Evolutionary conservation across 2,797 vertebrate species (phyloP).

Genomic region (Bryconaethiops microstoma): DNA sequence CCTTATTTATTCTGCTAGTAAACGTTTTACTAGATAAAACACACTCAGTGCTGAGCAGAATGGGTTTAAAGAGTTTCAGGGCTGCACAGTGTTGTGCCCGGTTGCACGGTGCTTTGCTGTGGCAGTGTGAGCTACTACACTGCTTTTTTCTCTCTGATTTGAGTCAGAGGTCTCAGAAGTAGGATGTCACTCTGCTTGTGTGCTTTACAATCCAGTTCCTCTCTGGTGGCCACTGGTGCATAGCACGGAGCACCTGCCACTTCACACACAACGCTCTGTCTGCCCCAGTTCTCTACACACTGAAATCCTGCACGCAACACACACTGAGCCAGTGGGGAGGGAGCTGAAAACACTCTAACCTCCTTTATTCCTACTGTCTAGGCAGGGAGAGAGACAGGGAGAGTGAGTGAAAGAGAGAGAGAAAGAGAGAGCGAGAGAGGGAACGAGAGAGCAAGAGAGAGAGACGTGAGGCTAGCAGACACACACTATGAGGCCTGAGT

Average conservation of each 20-base stretch:
- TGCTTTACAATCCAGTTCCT: conserved; percentile 29
- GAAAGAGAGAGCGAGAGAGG: conserved; percentile 26
- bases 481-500: conserved; percentile 30
- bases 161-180: not conserved
- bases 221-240: conserved; percentile 46
- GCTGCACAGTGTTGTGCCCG: too few relatives aligned
- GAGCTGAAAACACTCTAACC: conserved; percentile 16
- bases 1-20: too few relatives aligned
- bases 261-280: conserved; percentile 25
- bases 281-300: conserved; percentile 16
- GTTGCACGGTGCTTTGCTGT: not conserved
- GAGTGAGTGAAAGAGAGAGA: too few relatives aligned
- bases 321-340: not conserved
- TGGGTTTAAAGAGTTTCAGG: too few relatives aligned
- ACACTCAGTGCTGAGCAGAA: too few relatives aligned
- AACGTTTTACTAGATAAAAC: too few relatives aligned
- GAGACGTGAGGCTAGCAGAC: conserved; percentile 32
- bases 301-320: conserved; percentile 13
- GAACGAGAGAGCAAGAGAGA: conserved; percentile 23
- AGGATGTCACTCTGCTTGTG: conserved; percentile 12
- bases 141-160: not conserved
- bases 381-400: conserved; percentile 21
- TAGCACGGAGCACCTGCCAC: conserved; percentile 41
- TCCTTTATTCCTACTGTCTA: conserved; percentile 8
- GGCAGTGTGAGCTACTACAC: not conserved